phyloP scores from a whole-genome alignment of 2,113 vertebrate species.

The Perca flavescens region DNA sequence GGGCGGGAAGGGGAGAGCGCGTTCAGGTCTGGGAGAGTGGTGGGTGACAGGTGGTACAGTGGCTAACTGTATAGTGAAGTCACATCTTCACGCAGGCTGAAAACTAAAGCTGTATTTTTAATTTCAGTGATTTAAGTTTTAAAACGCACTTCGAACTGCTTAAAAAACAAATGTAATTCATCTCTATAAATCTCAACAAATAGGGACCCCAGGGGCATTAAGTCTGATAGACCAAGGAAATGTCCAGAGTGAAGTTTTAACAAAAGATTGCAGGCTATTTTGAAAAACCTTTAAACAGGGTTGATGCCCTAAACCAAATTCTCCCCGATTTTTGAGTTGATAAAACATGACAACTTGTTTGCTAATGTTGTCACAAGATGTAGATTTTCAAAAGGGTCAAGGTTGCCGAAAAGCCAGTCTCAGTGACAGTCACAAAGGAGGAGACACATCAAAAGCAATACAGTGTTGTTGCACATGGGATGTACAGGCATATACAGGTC shows the following conservation, averaged over 20 bases:
- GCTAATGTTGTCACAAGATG: slow-evolving; percentile 52
- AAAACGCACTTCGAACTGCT: slow-evolving; percentile 28
- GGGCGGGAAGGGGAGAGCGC: slow-evolving; percentile 45
- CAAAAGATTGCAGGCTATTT: slow-evolving; percentile 24
- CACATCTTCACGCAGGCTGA: slow-evolving; percentile 27
- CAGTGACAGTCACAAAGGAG: slow-evolving; percentile 75
- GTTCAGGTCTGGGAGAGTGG: slow-evolving; percentile 56
- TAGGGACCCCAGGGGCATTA: slow-evolving; percentile 5
- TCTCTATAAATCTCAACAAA: slow-evolving; percentile 23
- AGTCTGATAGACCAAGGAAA: slow-evolving; percentile 17
- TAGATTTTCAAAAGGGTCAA: slow-evolving; percentile 42
- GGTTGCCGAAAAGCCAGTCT: slow-evolving; percentile 63
- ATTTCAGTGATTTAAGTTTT: slow-evolving; percentile 16
- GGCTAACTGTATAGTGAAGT: slow-evolving; percentile 47
- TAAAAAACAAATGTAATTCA: neutral
- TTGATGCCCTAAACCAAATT: slow-evolving; percentile 14
- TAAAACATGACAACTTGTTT: slow-evolving; percentile 36
- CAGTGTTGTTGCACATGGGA: slow-evolving; percentile 79
- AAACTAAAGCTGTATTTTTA: neutral
- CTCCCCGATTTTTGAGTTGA: slow-evolving; percentile 11
- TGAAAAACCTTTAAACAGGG: slow-evolving; percentile 8
- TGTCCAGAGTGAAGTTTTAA: slow-evolving; percentile 28
- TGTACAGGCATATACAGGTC: slow-evolving; percentile 76
- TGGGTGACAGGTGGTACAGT: slow-evolving; percentile 53
- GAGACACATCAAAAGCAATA: slow-evolving; percentile 80